phyloP scores from a whole-genome alignment of 2,797 vertebrate genomes.

The Oreortyx pictus region DNA sequence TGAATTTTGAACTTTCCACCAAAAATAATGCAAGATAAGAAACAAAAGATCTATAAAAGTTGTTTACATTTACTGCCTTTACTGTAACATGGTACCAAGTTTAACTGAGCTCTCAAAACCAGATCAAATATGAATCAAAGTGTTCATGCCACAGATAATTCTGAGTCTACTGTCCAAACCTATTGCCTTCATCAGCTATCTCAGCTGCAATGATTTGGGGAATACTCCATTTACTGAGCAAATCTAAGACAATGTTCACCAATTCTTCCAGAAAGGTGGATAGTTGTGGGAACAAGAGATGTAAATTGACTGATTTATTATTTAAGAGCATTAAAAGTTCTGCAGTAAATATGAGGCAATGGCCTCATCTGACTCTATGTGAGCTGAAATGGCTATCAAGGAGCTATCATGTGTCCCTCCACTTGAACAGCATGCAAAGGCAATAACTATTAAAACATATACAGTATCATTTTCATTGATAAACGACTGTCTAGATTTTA shows the following conservation, averaged over 20 bases:
- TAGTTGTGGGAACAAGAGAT: neutral
- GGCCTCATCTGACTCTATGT: neutral
- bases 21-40: neutral
- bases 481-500: slow-evolving; percentile 1
- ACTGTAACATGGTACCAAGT: neutral
- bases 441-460: neutral
- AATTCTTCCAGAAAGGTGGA: neutral
- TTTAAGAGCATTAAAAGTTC: neutral
- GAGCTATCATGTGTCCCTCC: neutral
- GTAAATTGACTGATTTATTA: neutral
- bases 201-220: neutral
- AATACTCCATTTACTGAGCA: neutral
- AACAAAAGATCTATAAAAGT: neutral
- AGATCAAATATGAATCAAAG: neutral
- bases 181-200: neutral
- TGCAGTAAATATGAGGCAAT: neutral
- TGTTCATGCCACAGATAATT: neutral
- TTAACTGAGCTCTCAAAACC: neutral
- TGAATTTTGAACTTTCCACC: neutral
- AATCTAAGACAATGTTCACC: neutral
- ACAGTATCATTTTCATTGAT: neutral
- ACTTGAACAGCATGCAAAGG: neutral
- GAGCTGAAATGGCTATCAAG: neutral
- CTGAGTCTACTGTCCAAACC: neutral
- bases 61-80: neutral